phyloP scores from a whole-genome alignment of 2,888 invertebrate species.

The Sialis lutaria region DNA sequence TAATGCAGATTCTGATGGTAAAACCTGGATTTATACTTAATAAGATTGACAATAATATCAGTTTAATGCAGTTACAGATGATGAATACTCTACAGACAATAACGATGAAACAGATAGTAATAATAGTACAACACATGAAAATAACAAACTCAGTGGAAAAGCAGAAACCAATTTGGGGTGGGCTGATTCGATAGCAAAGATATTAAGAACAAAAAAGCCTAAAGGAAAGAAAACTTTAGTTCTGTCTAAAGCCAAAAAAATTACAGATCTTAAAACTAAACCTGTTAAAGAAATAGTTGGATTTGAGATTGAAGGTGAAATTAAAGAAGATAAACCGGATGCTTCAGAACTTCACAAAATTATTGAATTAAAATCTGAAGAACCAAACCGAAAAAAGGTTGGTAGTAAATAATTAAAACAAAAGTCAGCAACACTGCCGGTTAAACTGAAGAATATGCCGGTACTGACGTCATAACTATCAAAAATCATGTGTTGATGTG shows the following conservation, averaged over 20 bases:
- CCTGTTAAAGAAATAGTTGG: constrained; percentile 25
- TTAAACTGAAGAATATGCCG: too few species aligned
- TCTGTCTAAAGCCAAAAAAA: constrained; percentile 62
- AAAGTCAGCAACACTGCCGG: neutral
- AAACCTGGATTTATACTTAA: too few species aligned
- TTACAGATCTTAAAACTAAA: constrained; percentile 33
- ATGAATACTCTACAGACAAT: neutral
- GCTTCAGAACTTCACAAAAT: neutral
- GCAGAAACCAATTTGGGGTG: constrained; percentile 46
- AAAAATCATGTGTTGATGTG: too few species aligned
- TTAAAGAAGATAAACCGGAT: constrained; percentile 27
- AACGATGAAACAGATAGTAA: neutral
- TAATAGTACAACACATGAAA: neutral
- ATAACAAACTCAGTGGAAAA: too few species aligned
- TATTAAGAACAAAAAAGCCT: constrained; percentile 55
- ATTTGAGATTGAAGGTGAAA: constrained; percentile 51
- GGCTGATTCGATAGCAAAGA: constrained; percentile 70
- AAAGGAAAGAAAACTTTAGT: constrained; percentile 58
- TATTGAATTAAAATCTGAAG: constrained; percentile 8
- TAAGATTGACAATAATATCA: too few species aligned
- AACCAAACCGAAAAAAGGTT: constrained; percentile 14
- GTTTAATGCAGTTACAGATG: neutral
- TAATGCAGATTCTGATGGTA: too few species aligned
- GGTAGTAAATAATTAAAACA: constrained; percentile 7
- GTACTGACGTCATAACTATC: too few species aligned